Conservation (phyloP, 2,113 vertebrate species). For the Montifringilla adamsi region DNA sequence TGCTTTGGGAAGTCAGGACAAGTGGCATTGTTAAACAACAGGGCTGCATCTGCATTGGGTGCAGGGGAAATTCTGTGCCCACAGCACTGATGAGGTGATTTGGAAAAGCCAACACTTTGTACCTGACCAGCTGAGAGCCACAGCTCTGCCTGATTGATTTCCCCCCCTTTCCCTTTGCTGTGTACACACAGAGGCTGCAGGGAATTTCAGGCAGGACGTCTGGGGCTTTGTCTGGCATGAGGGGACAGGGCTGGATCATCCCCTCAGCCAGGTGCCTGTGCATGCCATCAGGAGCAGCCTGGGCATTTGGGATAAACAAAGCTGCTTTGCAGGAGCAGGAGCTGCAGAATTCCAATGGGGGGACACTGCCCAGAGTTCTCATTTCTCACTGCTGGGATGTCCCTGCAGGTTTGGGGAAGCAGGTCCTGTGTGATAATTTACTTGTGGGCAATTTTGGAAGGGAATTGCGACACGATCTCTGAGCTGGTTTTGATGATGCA, state of each 20-base stretch:
- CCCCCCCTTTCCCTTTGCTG: not conserved
- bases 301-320: not conserved
- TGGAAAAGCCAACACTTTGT: not conserved
- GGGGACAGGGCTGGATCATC: not conserved
- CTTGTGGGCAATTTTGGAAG: not conserved
- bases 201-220: not conserved
- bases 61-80: not conserved
- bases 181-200: not conserved
- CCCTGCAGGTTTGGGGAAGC: rapidly evolving
- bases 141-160: rapidly evolving
- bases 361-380: not conserved
- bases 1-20: not conserved
- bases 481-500: not conserved
- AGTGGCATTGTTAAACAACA: not conserved
- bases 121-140: not conserved
- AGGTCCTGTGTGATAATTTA: not conserved
- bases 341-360: not conserved
- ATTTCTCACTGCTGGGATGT: not conserved
- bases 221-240: not conserved
- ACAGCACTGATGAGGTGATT: not conserved
- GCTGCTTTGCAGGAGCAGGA: not conserved
- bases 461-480: not conserved
- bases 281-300: not conserved
- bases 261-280: not conserved
- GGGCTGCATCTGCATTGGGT: not conserved